Conservation (phyloP, 2,797 vertebrate species). For the Mormyrus proboscirostris region DNA sequence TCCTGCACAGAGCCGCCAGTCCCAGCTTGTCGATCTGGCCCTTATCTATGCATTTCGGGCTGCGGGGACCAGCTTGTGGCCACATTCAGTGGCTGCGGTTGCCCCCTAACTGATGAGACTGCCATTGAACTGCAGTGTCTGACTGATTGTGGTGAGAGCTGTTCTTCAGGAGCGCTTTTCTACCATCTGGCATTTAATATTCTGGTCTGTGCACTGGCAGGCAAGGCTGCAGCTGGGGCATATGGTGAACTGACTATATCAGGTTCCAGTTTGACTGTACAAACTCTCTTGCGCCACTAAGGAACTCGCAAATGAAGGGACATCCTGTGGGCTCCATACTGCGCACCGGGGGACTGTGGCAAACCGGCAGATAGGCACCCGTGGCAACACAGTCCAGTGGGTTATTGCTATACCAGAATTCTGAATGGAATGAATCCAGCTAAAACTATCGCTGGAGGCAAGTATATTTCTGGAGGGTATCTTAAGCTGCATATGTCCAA, state of each 20-base stretch:
- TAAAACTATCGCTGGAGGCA: not conserved
- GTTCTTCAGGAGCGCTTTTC: not conserved
- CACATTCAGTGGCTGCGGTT: not conserved
- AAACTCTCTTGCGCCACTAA: not conserved
- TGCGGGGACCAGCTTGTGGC: not conserved
- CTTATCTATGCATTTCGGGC: not conserved
- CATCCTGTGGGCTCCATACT: not conserved
- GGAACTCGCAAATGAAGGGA: not conserved
- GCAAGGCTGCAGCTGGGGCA: not conserved
- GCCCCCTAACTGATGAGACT: not conserved
- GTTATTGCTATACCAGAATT: not conserved
- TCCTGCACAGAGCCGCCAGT: not conserved
- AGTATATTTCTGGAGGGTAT: no score
- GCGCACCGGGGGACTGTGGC: not conserved
- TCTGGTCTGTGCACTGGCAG: not conserved
- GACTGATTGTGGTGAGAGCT: not conserved
- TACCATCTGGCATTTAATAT: not conserved
- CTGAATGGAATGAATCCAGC: not conserved
- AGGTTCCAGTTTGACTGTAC: not conserved
- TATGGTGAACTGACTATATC: not conserved
- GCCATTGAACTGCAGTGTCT: not conserved
- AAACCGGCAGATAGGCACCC: not conserved
- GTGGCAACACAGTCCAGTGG: not conserved
- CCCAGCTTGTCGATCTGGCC: not conserved
- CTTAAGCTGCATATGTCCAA: not conserved